phyloP scores from a whole-genome alignment of 2,888 invertebrate species.

The Drosophila demipolita region DNA sequence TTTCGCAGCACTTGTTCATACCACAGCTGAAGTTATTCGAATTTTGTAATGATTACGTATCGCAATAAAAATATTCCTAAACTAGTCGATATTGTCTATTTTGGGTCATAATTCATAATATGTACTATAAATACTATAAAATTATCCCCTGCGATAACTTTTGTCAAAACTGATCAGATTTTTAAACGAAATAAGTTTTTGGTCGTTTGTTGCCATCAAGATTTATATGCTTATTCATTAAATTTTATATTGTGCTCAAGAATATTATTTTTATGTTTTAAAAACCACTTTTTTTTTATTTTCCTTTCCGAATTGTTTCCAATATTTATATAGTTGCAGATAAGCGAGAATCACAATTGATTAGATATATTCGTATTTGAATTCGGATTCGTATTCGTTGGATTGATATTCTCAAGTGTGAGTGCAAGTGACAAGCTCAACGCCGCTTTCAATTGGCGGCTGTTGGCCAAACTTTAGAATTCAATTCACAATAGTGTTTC shows the following conservation, averaged over 20 bases:
- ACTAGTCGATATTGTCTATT: neutral
- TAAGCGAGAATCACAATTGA: conserved; percentile 48
- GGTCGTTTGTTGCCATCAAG: neutral
- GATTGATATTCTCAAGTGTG: conserved; percentile 42
- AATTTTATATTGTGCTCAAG: neutral
- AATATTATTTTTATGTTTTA: neutral
- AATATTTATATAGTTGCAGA: conserved; percentile 47
- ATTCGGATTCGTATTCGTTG: neutral
- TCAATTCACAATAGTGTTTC: conserved; percentile 1
- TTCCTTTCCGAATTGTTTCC: neutral
- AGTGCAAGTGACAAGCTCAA: conserved; percentile 53
- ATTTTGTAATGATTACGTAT: neutral
- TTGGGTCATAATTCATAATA: neutral
- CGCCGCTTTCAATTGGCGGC: conserved; percentile 58
- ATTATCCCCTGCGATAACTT: neutral
- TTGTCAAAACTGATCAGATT: neutral
- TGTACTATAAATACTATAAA: neutral
- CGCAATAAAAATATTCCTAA: neutral
- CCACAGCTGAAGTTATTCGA: neutral
- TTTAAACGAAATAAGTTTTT: neutral
- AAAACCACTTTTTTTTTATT: neutral
- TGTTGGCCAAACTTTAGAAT: conserved; percentile 37
- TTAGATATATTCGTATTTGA: conserved; percentile 13
- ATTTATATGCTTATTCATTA: neutral
- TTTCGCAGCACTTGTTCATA: neutral